Conservation (phyloP, 2,888 invertebrate genomes). For the Habrosyne pyritoides region DNA sequence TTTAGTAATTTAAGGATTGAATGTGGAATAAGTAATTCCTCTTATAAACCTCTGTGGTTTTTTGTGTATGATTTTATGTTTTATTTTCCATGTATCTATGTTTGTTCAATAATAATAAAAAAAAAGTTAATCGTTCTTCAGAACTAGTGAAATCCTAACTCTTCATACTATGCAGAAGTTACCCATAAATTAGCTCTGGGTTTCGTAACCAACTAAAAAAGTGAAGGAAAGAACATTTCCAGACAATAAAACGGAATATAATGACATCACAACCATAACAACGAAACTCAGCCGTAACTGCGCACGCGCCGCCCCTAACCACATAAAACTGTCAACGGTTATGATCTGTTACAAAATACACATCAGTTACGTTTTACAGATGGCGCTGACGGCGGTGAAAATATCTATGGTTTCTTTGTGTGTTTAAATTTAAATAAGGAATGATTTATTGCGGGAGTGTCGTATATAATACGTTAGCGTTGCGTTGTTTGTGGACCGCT, state of each 20-base stretch:
- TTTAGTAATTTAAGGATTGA: no score
- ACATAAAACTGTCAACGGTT: constrained; percentile 62
- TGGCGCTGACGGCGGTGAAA: constrained; percentile 33
- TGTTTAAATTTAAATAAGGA: constrained; percentile 8
- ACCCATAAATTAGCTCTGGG: no score
- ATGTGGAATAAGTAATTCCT: no score
- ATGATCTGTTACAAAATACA: constrained; percentile 47
- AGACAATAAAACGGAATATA: constrained; percentile 9
- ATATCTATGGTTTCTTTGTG: constrained; percentile 32
- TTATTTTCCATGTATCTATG: no score
- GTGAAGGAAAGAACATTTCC: neutral
- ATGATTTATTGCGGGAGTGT: neutral
- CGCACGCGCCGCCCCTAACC: constrained; percentile 29
- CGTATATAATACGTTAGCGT: neutral
- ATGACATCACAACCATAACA: constrained; percentile 15
- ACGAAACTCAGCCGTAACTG: constrained; percentile 21
- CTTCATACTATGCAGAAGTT: no score
- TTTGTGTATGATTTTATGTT: no score
- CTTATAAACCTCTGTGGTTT: no score
- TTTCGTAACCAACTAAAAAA: neutral
- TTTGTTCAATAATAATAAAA: no score
- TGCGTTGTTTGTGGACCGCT: neutral
- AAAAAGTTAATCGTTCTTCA: no score
- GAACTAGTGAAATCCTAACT: no score
- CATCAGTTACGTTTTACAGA: constrained; percentile 35